These are phyloP conservation scores for Leguminivora glycinivorella DNA, from an alignment of 1,140 invertebrate species.

Conservation along the genomic window DNA sequence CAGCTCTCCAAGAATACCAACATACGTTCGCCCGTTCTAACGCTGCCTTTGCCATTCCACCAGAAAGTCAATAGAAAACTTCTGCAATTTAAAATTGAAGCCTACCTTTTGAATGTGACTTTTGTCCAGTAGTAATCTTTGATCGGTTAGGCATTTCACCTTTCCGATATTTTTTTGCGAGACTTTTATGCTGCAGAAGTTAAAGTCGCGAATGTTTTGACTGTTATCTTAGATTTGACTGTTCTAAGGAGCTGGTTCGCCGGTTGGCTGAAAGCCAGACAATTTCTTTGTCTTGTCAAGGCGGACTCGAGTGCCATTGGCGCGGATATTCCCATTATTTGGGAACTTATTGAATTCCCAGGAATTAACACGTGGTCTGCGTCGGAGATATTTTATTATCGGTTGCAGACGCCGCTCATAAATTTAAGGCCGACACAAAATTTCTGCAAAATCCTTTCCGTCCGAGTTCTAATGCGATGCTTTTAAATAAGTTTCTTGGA, in stretches of 20 bases:
- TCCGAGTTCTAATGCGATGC: not conserved
- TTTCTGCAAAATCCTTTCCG: not conserved
- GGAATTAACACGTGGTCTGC: conserved; percentile 12
- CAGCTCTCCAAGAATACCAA: conserved; percentile 9
- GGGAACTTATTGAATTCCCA: conserved; percentile 32
- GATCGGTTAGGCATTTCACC: conserved; percentile 46
- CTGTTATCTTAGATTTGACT: conserved; percentile 17
- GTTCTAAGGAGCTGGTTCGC: conserved; percentile 36
- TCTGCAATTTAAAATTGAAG: conserved; percentile 8
- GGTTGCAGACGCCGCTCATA: not conserved
- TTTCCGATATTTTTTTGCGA: conserved; percentile 49
- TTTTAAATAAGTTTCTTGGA: not conserved
- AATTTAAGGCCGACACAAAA: not conserved
- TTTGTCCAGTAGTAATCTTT: conserved; percentile 54
- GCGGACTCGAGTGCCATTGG: conserved; percentile 54
- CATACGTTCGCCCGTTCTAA: conserved; percentile 7
- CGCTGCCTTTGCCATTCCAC: not conserved
- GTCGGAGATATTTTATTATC: conserved; percentile 12
- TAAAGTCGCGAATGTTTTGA: conserved; percentile 10
- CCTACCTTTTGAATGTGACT: conserved; percentile 12
- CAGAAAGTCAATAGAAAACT: conserved; percentile 5
- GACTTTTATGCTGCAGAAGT: not conserved
- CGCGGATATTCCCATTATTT: conserved; percentile 58
- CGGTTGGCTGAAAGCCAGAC: conserved; percentile 61
- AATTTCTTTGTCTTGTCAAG: conserved; percentile 71